These are phyloP conservation scores for Microcebus griseorufus DNA, from an alignment of 2,113 vertebrate species.

Conservation along the genomic window DNA sequence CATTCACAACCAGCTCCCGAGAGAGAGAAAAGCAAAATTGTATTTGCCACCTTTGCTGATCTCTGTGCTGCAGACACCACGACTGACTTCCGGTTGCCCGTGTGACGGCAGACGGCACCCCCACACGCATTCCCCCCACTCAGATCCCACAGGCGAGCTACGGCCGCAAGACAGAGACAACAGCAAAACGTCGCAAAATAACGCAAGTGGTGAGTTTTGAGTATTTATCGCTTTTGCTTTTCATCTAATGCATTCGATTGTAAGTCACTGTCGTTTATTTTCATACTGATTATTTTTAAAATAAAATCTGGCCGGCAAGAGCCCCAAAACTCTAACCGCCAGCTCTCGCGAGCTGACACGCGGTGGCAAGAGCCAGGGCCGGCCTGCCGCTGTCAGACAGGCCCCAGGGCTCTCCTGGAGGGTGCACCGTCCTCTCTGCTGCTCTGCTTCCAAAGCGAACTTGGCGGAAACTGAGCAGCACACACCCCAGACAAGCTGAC, in stretches of 20 bases:
- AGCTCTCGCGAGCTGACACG: neutral
- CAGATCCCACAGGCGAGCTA: neutral
- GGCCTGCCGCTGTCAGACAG: neutral
- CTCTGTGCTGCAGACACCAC: neutral
- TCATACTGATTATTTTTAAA: neutral
- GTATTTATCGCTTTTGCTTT: neutral
- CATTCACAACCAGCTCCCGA: neutral
- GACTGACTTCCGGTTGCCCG: neutral
- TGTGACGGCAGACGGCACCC: too few species aligned
- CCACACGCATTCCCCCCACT: neutral
- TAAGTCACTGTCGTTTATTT: neutral
- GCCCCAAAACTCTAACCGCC: neutral
- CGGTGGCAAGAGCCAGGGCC: neutral
- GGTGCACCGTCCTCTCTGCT: fast-evolving
- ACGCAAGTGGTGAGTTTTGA: neutral
- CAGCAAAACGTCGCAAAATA: neutral
- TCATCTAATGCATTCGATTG: neutral
- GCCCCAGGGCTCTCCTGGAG: neutral
- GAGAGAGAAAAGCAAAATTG: neutral
- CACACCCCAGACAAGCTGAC: fast-evolving
- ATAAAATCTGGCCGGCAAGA: neutral
- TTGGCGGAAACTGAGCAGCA: neutral
- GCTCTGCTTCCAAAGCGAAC: neutral
- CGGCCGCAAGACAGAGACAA: neutral
- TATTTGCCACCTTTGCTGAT: neutral